Evolutionary conservation across 2,797 vertebrate genomes (phyloP).

Genomic region (Eurystomus glaucurus): DNA sequence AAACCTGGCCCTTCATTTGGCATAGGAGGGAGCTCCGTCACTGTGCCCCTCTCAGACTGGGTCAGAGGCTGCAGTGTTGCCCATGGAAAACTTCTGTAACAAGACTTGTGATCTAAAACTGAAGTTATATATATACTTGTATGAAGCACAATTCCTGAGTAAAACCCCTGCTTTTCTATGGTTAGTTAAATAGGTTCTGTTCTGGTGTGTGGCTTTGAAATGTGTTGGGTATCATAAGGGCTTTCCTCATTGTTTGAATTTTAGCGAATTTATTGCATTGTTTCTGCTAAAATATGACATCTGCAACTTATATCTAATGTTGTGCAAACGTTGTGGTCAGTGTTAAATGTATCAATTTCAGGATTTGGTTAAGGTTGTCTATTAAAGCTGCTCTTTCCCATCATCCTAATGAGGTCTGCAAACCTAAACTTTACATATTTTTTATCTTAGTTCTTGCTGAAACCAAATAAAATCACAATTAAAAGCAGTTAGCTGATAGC

Average conservation of each 20-base stretch:
- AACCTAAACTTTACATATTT: background rate
- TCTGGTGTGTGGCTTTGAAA: background rate
- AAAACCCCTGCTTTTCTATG: background rate
- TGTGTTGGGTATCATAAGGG: background rate
- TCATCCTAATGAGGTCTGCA: background rate
- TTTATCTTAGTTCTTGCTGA: background rate
- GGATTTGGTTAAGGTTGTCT: background rate
- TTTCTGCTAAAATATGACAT: background rate
- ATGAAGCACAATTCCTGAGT: background rate
- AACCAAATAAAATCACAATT: background rate
- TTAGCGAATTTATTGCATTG: background rate
- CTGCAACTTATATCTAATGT: background rate
- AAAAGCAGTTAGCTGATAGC: background rate
- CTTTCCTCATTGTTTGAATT: background rate
- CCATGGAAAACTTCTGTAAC: background rate
- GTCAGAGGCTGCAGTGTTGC: background rate
- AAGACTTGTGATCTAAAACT: background rate
- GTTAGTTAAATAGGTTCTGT: background rate
- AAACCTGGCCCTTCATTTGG: background rate
- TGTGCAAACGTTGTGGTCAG: background rate
- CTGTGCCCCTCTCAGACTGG: background rate
- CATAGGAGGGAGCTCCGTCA: background rate
- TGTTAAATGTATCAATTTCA: background rate
- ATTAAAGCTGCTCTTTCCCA: background rate
- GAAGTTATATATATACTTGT: background rate